Evolutionary conservation across 2,113 vertebrate species (phyloP).

Genomic region (Spermophilus dauricus): DNA sequence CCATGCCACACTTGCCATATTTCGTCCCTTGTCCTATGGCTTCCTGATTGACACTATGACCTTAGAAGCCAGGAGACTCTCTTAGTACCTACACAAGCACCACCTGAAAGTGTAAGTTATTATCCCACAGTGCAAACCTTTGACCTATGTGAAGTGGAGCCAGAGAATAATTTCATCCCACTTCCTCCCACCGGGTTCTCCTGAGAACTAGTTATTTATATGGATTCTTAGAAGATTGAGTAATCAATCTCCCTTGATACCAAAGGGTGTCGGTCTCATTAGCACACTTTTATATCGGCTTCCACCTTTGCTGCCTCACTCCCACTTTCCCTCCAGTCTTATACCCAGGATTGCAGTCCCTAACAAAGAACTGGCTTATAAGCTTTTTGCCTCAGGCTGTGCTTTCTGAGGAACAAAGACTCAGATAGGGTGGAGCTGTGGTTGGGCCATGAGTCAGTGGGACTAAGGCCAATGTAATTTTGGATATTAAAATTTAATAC

Average conservation of each 20-base stretch:
- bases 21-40: neutral
- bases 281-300: neutral
- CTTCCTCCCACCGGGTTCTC: neutral
- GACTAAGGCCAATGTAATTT: neutral
- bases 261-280: neutral
- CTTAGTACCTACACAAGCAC: neutral
- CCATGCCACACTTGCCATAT: neutral
- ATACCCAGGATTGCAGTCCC: neutral
- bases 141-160: conserved; percentile 17
- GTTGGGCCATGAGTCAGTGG: neutral
- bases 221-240: conserved; percentile 7
- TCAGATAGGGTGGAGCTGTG: neutral
- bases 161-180: conserved; percentile 12
- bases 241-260: neutral
- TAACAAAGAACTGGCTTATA: neutral
- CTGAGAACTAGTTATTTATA: conserved; percentile 48
- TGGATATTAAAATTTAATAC: conserved; percentile 36
- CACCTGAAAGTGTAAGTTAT: neutral
- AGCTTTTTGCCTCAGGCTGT: neutral
- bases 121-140: neutral
- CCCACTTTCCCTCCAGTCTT: neutral
- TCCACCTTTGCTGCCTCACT: neutral
- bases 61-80: neutral
- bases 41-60: neutral
- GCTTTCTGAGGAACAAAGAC: conserved; percentile 55